Conservation (phyloP, 2,113 vertebrate species). For the Gallinago jamesoni region DNA sequence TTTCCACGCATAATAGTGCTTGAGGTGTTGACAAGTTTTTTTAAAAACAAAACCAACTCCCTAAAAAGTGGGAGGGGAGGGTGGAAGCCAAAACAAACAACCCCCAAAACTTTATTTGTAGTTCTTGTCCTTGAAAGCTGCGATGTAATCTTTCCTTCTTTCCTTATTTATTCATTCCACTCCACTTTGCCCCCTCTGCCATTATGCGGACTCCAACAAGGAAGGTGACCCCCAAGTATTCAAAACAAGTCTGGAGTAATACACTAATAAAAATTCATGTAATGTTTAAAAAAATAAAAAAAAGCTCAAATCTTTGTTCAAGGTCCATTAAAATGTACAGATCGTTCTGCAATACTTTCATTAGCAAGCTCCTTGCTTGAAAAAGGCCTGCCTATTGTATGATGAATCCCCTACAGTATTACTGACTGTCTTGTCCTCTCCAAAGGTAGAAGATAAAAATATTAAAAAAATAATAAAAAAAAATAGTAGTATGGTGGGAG, state of each 20-base stretch:
- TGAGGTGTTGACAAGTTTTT: background rate
- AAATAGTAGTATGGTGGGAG: background rate
- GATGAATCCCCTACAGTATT: slow-evolving; percentile 12
- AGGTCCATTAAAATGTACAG: slow-evolving; percentile 51
- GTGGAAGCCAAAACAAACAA: background rate
- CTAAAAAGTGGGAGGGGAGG: background rate
- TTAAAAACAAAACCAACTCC: background rate
- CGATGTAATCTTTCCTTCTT: background rate
- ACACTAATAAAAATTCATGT: slow-evolving; percentile 57
- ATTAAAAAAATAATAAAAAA: background rate
- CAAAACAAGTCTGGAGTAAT: slow-evolving; percentile 56
- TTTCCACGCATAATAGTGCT: background rate
- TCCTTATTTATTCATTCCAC: slow-evolving; percentile 34
- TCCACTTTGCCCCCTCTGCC: slow-evolving; percentile 37
- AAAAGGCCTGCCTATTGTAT: background rate
- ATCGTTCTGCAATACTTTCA: background rate
- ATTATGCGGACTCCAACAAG: slow-evolving; percentile 1
- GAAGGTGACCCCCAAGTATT: slow-evolving; percentile 56
- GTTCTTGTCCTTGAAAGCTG: slow-evolving; percentile 39
- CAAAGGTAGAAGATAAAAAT: background rate
- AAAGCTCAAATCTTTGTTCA: slow-evolving; percentile 52
- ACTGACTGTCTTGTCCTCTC: slow-evolving; percentile 21
- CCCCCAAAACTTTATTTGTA: background rate
- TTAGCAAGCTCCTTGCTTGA: background rate
- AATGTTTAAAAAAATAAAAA: background rate